Evolutionary conservation across 2,113 vertebrate species (phyloP).

Genomic region (Struthio camelus): DNA sequence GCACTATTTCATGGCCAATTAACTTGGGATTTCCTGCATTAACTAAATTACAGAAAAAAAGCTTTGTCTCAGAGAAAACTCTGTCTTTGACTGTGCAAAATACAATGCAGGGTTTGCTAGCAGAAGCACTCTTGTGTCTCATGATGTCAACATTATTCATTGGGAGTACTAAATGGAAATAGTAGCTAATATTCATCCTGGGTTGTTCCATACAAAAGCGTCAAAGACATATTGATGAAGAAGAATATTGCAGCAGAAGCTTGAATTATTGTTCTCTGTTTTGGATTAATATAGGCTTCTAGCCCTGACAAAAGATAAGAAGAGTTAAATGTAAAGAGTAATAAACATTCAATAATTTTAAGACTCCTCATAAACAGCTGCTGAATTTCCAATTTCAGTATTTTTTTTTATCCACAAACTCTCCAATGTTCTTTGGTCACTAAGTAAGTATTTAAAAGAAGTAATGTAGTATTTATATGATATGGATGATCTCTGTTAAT

Average conservation of each 20-base stretch:
- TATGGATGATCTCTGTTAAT: constrained; percentile 8
- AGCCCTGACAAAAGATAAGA: neutral
- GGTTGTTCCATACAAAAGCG: neutral
- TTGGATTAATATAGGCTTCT: neutral
- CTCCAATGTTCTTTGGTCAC: neutral
- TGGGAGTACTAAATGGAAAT: neutral
- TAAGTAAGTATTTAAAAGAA: neutral
- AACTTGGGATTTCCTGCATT: neutral
- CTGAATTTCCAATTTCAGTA: neutral
- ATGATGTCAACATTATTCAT: neutral
- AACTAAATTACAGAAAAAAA: neutral
- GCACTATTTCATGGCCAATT: neutral
- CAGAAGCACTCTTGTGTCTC: neutral
- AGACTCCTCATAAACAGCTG: neutral
- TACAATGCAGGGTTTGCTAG: neutral
- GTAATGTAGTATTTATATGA: neutral
- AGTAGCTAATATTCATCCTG: neutral
- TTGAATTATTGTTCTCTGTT: neutral
- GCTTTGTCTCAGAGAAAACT: neutral
- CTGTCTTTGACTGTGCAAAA: neutral
- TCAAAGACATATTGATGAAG: neutral
- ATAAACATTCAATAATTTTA: neutral
- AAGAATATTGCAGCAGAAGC: neutral
- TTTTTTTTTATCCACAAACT: neutral
- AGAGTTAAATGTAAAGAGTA: neutral